Conservation (phyloP, 2,888 invertebrate species). For the Invenusta paracnida region DNA sequence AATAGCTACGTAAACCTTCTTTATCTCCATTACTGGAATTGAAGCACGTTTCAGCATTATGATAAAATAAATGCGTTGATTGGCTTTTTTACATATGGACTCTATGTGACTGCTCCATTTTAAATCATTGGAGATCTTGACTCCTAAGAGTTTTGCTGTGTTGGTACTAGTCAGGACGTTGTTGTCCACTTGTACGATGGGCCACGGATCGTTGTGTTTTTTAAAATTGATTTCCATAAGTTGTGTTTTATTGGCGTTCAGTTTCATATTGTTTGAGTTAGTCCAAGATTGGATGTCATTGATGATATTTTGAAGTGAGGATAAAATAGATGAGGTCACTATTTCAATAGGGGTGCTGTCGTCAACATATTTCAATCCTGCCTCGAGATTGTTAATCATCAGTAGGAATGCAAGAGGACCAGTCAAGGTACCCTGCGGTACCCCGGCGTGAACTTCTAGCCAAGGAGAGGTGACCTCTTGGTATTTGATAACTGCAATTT, state of each 20-base stretch:
- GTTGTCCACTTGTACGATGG: not conserved
- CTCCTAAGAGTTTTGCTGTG: not conserved
- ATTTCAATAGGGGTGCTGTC: slow-evolving; percentile 21
- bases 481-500: too few relatives aligned
- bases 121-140: not conserved
- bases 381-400: slow-evolving; percentile 18
- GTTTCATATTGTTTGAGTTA: slow-evolving; percentile 1
- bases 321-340: slow-evolving; percentile 22
- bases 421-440: slow-evolving; percentile 22
- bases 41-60: slow-evolving; percentile 25
- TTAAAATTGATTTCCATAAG: slow-evolving; percentile 29
- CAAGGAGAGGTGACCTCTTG: slow-evolving; percentile 13
- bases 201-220: not conserved
- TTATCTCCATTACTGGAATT: slow-evolving; percentile 26
- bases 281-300: slow-evolving; percentile 29
- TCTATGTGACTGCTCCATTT: not conserved
- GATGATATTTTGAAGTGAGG: slow-evolving; percentile 22
- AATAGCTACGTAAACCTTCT: slow-evolving; percentile 22
- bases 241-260: slow-evolving; percentile 9
- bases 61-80: slow-evolving; percentile 29
- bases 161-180: too few relatives aligned
- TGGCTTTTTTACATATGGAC: slow-evolving; percentile 29
- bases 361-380: slow-evolving; percentile 26
- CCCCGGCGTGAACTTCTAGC: slow-evolving; percentile 26
- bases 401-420: slow-evolving; percentile 21